Evolutionary conservation across 30 jellyfish, hydroid and myxozoan species (phyloP), one percentile per base, ranked within the genome.

Genomic region (Mastigias papua): DNA sequence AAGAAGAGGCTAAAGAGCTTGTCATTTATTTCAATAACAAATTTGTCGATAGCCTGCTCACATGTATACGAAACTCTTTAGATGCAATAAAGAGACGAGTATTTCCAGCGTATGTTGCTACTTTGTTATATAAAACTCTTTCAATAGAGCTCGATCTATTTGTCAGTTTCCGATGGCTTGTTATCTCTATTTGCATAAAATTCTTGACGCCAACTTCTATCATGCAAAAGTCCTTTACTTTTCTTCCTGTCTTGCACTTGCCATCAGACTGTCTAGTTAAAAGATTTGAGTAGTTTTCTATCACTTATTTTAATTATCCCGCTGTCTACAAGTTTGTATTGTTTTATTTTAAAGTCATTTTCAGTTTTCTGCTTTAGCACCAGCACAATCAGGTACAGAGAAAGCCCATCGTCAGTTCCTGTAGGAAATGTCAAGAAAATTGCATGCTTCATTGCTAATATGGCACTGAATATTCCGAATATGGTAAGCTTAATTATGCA

Each of bases 1-100:
- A 94, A 73, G 99, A 94, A 77, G 99, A 94, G 63, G 81, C 93
- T 21, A 67, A 80, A 25, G 99, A 94, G 68, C 92, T 94, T 16
- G 91, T 84, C 9, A 87, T 67, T 48, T 67, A 51, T 35, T 94
- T 94, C 89, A 89, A 84, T 79, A 89, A 89, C 70, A 84, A 73
- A 73, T 62, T 94, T 61, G 97, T 94, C 16, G 99, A 94, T 23
- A 82, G 98, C 25, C 92, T 94, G 0, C 84, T 94, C 26, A 74
- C 84, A 65, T 94, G 99, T 68, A 77, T 89, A 9, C 73, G 99
- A 48, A 94, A 89, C 69, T 89, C 99, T 0, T 80, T 94, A 21
- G 99, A 94, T 80, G 51, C 82, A 25, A 76, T 94, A 75, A 94
- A 94, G 86, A 86, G 96, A 69, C 78, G 99, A 35, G 95, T 93